These are phyloP conservation scores for Pangasianodon gigas DNA, from an alignment of 2,113 vertebrate species.

Conservation along the genomic window DNA sequence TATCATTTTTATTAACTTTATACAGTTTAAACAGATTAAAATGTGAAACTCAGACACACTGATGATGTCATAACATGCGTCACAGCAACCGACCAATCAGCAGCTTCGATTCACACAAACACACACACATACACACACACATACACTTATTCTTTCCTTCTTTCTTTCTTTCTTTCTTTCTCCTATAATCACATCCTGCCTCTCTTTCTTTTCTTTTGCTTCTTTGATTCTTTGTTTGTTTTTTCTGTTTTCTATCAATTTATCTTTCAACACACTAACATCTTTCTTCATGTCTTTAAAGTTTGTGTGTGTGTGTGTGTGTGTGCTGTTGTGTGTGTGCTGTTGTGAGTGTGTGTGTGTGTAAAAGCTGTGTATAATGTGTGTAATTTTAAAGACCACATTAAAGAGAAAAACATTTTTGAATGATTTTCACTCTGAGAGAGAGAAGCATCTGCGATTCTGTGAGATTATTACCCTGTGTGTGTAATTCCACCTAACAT, in stretches of 20 bases:
- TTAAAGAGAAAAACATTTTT: no score
- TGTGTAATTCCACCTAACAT: background rate
- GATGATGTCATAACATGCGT: no score
- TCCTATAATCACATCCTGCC: background rate
- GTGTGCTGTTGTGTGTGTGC: background rate
- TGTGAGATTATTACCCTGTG: background rate
- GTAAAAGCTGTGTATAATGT: background rate
- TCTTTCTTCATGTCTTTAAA: background rate
- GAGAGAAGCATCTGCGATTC: background rate
- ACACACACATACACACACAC: background rate
- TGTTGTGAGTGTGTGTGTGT: background rate
- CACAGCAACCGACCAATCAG: no score
- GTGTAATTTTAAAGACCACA: background rate
- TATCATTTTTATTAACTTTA: no score
- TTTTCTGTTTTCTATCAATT: background rate
- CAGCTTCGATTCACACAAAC: no score
- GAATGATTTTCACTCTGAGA: background rate
- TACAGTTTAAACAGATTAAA: no score
- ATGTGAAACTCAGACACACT: no score
- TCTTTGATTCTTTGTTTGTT: background rate
- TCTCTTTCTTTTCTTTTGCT: background rate
- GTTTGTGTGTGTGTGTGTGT: background rate
- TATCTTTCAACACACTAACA: background rate
- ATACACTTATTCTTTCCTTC: background rate
- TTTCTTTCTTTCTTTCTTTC: background rate